These are phyloP conservation scores for Ptychodera flava DNA, from an alignment of 35 echinoderm and acorn worm species.

Conservation along the genomic window DNA sequence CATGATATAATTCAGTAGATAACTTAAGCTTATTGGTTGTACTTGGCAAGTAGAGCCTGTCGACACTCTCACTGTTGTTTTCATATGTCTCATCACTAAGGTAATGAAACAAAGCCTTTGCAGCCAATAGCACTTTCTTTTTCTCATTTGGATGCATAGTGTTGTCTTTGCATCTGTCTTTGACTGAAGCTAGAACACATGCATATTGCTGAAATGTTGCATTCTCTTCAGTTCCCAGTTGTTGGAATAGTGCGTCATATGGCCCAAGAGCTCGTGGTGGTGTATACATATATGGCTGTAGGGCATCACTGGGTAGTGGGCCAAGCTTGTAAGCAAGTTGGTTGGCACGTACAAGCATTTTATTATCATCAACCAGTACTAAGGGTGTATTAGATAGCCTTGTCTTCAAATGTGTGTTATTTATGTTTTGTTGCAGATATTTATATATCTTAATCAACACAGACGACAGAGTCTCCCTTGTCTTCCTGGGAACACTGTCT, in stretches of 20 bases:
- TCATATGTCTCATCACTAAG: conserved; percentile 9
- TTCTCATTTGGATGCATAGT: background rate
- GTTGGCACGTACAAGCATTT: background rate
- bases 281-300: background rate
- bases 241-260: background rate
- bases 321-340: background rate
- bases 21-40: background rate
- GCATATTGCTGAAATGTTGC: background rate
- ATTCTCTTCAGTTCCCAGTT: background rate
- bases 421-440: background rate
- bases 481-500: background rate
- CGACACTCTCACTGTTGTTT: background rate
- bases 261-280: background rate
- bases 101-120: background rate
- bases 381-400: background rate
- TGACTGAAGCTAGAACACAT: background rate
- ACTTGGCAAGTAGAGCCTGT: background rate
- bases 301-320: background rate
- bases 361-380: background rate
- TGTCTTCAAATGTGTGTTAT: background rate
- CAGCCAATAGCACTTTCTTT: background rate
- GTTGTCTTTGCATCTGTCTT: background rate
- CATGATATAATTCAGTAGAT: background rate
- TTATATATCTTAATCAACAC: background rate
- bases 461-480: background rate